Evolutionary conservation across 2,113 vertebrate species (phyloP).

Genomic region (Oryzias javanicus): DNA sequence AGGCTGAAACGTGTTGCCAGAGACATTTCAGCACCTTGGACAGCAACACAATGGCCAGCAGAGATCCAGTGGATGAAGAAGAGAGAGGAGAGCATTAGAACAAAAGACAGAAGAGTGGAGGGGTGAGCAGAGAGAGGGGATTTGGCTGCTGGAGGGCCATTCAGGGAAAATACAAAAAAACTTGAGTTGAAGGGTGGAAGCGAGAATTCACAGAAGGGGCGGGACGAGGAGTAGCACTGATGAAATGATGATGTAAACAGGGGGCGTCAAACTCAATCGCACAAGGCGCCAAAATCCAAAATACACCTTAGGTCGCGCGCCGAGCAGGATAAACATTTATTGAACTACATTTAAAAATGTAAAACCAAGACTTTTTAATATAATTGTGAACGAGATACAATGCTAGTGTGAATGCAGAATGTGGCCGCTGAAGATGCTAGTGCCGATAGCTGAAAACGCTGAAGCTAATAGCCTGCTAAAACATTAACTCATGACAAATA

Average conservation of each 20-base stretch:
- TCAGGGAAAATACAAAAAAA: conserved; percentile 57
- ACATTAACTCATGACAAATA: no score
- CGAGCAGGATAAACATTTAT: no score
- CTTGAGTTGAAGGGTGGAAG: conserved; percentile 46
- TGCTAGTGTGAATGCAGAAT: no score
- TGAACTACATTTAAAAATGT: no score
- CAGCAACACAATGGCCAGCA: conserved; percentile 55
- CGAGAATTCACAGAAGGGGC: conserved; percentile 5
- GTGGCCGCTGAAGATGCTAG: no score
- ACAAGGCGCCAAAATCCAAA: no score
- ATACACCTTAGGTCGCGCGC: no score
- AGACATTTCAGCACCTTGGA: conserved; percentile 69
- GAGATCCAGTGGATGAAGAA: conserved; percentile 20
- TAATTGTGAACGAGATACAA: no score
- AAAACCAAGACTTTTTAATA: no score
- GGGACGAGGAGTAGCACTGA: not conserved
- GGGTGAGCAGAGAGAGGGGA: conserved; percentile 12
- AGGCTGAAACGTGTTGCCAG: conserved; percentile 27
- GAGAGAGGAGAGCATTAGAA: conserved; percentile 13
- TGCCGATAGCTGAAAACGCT: no score
- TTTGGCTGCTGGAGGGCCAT: conserved; percentile 46
- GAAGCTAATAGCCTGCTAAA: no score
- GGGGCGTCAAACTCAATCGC: no score
- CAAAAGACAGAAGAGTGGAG: conserved; percentile 39
- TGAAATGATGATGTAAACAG: not conserved